A percentile compares a stretch with the other conserved stretches of the same genome.
These are phyloP conservation scores for Electrona antarctica DNA, from an alignment of 2,113 vertebrate genomes.

Conservation along the genomic window DNA sequence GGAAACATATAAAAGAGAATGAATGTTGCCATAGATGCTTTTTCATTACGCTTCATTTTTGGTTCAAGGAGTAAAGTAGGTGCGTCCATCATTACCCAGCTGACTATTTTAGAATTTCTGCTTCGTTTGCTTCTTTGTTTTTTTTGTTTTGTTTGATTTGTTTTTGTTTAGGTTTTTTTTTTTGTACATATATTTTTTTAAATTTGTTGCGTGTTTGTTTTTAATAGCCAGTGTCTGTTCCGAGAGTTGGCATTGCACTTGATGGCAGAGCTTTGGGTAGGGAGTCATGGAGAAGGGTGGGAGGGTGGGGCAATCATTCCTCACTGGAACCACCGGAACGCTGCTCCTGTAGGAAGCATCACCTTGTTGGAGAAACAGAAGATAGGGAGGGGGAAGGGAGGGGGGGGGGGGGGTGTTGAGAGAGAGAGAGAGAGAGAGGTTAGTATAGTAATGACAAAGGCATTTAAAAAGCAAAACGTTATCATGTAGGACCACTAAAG, in stretches of 20 bases:
- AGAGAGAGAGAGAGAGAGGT: slow-evolving; percentile 10
- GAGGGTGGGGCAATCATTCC: slow-evolving; percentile 71
- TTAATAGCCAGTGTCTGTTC: slow-evolving; percentile 92
- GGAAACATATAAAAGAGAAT: slow-evolving; percentile 98
- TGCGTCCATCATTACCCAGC: slow-evolving; percentile 93
- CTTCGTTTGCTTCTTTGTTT: slow-evolving; percentile 41
- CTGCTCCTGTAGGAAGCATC: slow-evolving; percentile 98
- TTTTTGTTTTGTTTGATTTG: background rate
- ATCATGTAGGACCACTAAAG: background rate
- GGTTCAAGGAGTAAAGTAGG: slow-evolving; percentile 97
- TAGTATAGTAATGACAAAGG: slow-evolving; percentile 53
- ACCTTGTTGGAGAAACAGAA: slow-evolving; percentile 93
- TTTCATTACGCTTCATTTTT: slow-evolving; percentile 89
- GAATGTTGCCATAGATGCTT: slow-evolving; percentile 94
- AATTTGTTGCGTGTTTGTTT: slow-evolving; percentile 74
- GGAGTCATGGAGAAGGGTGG: slow-evolving; percentile 61
- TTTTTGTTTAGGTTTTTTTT: slow-evolving; percentile 30
- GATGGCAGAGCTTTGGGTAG: slow-evolving; percentile 95
- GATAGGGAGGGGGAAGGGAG: slow-evolving; percentile 56
- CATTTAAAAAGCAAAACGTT: slow-evolving; percentile 2
- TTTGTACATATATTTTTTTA: slow-evolving; percentile 50
- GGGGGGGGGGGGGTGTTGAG: background rate
- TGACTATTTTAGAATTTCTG: slow-evolving; percentile 49
- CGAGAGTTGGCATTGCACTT: slow-evolving; percentile 98
- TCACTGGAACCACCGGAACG: slow-evolving; percentile 99